Evolutionary conservation across 2,888 invertebrate genomes (phyloP).

Genomic region (Agonopterix subpropinquella): DNA sequence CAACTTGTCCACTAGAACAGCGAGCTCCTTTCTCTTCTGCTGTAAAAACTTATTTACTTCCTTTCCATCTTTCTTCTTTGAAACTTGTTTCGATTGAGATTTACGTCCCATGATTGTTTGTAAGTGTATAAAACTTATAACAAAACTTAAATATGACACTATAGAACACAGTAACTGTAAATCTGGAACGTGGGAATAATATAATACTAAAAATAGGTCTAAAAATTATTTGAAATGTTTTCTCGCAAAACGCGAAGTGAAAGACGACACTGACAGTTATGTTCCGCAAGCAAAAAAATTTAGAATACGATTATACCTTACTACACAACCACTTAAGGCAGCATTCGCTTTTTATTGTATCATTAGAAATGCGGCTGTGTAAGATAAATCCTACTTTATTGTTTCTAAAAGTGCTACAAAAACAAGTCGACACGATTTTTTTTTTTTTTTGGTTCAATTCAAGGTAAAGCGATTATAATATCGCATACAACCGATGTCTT

Average conservation of each 20-base stretch:
- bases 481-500: too few relatives aligned
- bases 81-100: constrained; percentile 54
- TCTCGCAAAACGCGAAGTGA: constrained; percentile 23
- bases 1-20: constrained; percentile 74
- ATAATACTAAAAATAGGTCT: constrained; percentile 55
- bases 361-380: too few relatives aligned
- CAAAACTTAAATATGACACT: constrained; percentile 25
- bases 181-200: constrained; percentile 40
- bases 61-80: constrained; percentile 51
- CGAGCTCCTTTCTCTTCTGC: constrained; percentile 74
- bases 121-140: constrained; percentile 4
- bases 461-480: too few relatives aligned
- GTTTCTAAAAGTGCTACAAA: too few relatives aligned
- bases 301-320: constrained; percentile 4
- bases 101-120: constrained; percentile 52
- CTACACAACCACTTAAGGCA: background rate
- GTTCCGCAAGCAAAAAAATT: background rate
- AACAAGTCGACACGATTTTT: too few relatives aligned
- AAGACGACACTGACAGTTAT: constrained; percentile 20
- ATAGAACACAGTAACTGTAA: constrained; percentile 23
- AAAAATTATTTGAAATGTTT: constrained; percentile 34
- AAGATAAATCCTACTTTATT: too few relatives aligned
- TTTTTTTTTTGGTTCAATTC: too few relatives aligned
- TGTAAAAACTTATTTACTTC: constrained; percentile 56
- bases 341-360: background rate